Base-by-base conservation (phyloP, 2,797 vertebrate species). In the Anabas testudineus region DNA sequence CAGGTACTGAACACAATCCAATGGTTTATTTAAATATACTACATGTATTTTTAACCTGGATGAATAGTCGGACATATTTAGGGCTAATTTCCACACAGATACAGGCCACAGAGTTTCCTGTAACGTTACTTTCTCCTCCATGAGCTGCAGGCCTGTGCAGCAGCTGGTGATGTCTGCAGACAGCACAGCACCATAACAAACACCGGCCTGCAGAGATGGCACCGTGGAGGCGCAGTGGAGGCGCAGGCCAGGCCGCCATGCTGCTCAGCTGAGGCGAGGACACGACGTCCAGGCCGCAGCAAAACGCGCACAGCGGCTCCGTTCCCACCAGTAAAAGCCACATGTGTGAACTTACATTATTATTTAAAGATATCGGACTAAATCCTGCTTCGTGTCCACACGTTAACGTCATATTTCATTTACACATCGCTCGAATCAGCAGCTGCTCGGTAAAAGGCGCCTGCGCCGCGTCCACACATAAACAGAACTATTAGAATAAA, bases 161-260 rank as follows among this genome's bases (percentile, higher is more conserved):
- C 47, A 2, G 14, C 2, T 3, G 22, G 1, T 15, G 7, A 36
- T 13, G 2, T 3, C 1, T 4, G 18, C 10, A 2, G 1, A 37
- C 13, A 16, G 3, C 32, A 13, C 37, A 39, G 14, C 12, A 16
- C 12, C 3, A 14, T 2, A 3, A n/a, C 13, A 7, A n/a, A n/a
- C n/a, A n/a, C n/a, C n/a, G n/a, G n/a, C n/a, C n/a, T n/a, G n/a
- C n/a, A n/a, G n/a, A n/a, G n/a, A n/a, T n/a, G n/a, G n/a, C n/a
- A n/a, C n/a, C n/a, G n/a, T n/a, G n/a, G n/a, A n/a, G n/a, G n/a
- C n/a, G n/a, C n/a, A n/a, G n/a, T n/a, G n/a, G n/a, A n/a, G n/a
- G 1, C 36, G 24, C 10, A 18, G 16, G 18, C 2, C 26, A 15
- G 71, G 76, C 81, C 76, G 86, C 82, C 83, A 78, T 83, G 49